Conservation (phyloP, 2,113 vertebrate genomes). For the Dendropsophus ebraccatus region DNA sequence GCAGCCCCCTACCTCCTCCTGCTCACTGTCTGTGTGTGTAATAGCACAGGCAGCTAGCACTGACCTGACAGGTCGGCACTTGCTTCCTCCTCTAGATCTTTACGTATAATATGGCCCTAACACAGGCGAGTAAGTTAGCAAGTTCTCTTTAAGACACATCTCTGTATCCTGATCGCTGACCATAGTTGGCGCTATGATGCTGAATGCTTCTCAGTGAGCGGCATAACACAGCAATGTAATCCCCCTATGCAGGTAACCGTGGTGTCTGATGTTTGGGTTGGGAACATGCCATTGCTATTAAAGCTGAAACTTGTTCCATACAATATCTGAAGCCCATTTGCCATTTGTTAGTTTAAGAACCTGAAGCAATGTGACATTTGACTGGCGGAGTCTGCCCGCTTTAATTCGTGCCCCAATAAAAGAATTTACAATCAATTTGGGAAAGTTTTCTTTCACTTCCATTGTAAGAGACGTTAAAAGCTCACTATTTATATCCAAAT, state of each 20-base stretch:
- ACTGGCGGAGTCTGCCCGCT: not conserved
- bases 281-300: not conserved
- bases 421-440: constrained; percentile 9
- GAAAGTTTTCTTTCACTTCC: not conserved
- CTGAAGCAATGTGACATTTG: not conserved
- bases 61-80: no score
- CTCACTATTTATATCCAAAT: constrained; percentile 38
- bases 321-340: not conserved
- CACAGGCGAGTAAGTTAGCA: no score
- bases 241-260: not conserved
- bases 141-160: not conserved
- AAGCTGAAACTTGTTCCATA: not conserved
- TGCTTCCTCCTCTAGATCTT: no score
- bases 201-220: not conserved
- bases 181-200: not conserved
- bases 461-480: not conserved
- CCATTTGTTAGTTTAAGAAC: not conserved
- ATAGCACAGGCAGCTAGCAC: no score
- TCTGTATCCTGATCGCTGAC: not conserved
- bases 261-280: not conserved
- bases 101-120: no score
- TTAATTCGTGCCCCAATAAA: constrained; percentile 22
- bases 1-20: no score
- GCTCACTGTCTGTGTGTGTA: no score
- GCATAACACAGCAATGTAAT: not conserved